Evolutionary conservation across 2,888 invertebrate species (phyloP).

Genomic region (Chalcis sispes): DNA sequence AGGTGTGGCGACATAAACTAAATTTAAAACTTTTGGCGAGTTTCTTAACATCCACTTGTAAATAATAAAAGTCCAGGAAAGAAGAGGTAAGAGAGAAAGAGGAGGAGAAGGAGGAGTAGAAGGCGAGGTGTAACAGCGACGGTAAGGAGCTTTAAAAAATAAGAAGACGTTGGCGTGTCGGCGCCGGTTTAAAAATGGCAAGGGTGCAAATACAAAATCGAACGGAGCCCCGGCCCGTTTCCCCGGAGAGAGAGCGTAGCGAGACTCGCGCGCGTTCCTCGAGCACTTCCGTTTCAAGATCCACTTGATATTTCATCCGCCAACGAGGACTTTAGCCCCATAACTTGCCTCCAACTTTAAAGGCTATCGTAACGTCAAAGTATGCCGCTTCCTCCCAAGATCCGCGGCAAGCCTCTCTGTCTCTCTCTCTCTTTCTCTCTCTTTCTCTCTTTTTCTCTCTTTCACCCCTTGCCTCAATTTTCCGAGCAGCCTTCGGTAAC

Average conservation of each 20-base stretch:
- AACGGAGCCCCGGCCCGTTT: constrained; percentile 15
- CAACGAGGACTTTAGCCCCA: constrained; percentile 49
- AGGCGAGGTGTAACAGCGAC: constrained; percentile 9
- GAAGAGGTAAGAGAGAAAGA: background rate
- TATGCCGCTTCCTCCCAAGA: no score
- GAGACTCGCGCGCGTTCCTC: background rate
- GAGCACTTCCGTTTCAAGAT: constrained; percentile 56
- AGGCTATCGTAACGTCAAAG: constrained; percentile 56
- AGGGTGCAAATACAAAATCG: constrained; percentile 39
- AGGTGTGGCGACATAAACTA: background rate
- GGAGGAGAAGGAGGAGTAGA: background rate
- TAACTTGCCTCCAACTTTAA: constrained; percentile 60
- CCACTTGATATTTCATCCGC: constrained; percentile 61
- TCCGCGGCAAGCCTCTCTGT: no score
- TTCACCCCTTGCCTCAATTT: constrained; percentile 25
- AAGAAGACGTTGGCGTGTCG: background rate
- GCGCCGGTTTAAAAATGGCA: background rate
- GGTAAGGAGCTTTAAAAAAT: constrained; percentile 18
- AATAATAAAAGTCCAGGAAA: constrained; percentile 25
- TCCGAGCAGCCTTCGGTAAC: constrained; percentile 4
- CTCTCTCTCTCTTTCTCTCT: constrained; percentile 6
- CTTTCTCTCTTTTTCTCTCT: background rate
- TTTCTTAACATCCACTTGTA: constrained; percentile 23
- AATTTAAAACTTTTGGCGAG: no score
- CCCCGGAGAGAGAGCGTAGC: background rate